Base-by-base conservation (phyloP, 2,888 invertebrate species). In the Eretmocerus hayati region DNA sequence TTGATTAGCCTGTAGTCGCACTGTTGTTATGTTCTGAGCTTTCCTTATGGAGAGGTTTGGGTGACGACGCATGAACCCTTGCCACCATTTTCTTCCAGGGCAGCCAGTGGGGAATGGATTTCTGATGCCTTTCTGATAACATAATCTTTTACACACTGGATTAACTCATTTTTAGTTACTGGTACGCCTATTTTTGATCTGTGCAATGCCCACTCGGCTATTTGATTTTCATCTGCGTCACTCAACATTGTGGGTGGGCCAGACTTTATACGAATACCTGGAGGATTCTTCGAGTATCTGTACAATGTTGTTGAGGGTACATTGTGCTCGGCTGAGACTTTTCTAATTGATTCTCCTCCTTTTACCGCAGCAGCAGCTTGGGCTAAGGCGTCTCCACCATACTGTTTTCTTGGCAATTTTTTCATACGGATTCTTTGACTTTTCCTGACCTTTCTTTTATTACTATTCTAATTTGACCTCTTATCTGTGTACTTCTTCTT, bases 111-210 rank as follows among this genome's bases (percentile, higher is more conserved):
- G 41, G 31, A 47, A 42, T 6, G 21, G 20, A 11, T 9, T 46
- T 21, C 18, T 16, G 39, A 39, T 23, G 9, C 31, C n/a, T 38
- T 16, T 16, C 11, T 31, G 13, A 9, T 15, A 5, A 46, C 22
- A 38, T 46, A 42, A 4, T 1, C 1, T 35, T 47, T 32, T 1
- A 51, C 46, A 22, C 39, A 5, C 11, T 51, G 39, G 5, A 46
- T 15, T 20, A 49, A 41, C 21, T 49, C 41, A 15, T 1, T 13
- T 40, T 45, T 49, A 1, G 40, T 35, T 2, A 37, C 45, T 16
- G 41, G 44, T 35, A 5, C 26, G 4, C 49, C 40, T 18, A 21
- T 30, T 20, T 39, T 11, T 6, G 18, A 26, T 40, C 44, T 38
- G 5, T 26, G 36, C 11, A 39, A 18, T 2, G 44, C 13, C 48